Evolutionary conservation across 23 tunicate species (phyloP).

Genomic region (Trididemnum clinides): DNA sequence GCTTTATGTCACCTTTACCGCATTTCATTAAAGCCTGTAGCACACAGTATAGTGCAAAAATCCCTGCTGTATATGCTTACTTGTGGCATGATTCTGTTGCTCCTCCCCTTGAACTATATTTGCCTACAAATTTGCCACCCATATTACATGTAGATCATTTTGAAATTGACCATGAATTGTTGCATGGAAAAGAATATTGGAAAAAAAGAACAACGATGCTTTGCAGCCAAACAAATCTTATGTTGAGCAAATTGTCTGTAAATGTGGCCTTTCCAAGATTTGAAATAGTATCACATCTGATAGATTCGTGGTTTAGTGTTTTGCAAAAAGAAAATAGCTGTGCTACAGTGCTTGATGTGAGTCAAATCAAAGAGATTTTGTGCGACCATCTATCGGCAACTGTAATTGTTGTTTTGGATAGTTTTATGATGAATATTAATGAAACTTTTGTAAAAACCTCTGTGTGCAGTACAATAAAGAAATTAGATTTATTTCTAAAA

Average conservation of each 20-base stretch:
- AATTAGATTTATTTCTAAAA: background rate
- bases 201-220: conserved; percentile 41
- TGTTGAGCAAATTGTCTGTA: background rate
- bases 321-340: background rate
- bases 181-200: conserved; percentile 57
- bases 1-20: conserved; percentile 38
- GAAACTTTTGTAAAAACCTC: conserved; percentile 30
- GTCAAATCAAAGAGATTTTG: background rate
- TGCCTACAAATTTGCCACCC: background rate
- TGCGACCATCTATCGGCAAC: background rate
- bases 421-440: conserved; percentile 14
- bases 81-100: background rate
- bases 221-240: conserved; percentile 12
- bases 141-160: background rate
- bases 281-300: conserved; percentile 43
- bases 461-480: conserved; percentile 36
- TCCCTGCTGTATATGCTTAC: background rate
- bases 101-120: background rate
- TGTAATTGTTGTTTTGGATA: background rate
- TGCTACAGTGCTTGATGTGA: conserved; percentile 45
- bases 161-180: background rate
- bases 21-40: conserved; percentile 40
- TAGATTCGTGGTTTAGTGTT: conserved; percentile 62
- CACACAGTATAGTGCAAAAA: conserved; percentile 17
- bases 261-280: background rate